Conservation (phyloP, 2,113 vertebrate species). For the Rhombomys opimus region DNA sequence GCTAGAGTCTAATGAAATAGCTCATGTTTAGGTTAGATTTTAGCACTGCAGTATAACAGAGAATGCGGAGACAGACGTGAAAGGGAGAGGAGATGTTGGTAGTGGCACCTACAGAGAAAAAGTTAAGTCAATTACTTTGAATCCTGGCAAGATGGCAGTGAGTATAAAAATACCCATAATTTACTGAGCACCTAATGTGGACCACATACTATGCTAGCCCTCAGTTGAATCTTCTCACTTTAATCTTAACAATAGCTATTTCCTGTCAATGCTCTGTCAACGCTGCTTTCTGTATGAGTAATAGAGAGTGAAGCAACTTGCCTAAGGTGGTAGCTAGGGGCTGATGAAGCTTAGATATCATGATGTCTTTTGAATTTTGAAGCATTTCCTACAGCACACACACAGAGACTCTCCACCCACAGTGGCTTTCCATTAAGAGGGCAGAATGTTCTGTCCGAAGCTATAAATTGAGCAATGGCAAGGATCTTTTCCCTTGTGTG, state of each 20-base stretch:
- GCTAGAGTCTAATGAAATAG: neutral
- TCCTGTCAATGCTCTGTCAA: neutral
- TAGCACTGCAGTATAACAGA: neutral
- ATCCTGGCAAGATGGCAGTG: neutral
- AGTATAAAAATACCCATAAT: neutral
- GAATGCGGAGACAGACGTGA: neutral
- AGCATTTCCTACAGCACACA: neutral
- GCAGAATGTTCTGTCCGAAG: neutral
- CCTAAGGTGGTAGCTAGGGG: neutral
- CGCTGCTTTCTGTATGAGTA: neutral
- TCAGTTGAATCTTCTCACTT: neutral
- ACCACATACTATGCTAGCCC: neutral
- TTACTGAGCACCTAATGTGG: neutral
- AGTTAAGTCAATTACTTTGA: neutral
- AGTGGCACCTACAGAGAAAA: neutral
- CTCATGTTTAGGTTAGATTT: neutral
- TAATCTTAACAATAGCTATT: neutral
- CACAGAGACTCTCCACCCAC: rapidly evolving
- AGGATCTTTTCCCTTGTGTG: neutral
- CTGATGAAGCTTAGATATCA: neutral
- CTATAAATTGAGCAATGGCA: neutral
- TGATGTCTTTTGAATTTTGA: neutral
- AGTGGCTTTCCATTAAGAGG: neutral
- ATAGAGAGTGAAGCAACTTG: neutral
- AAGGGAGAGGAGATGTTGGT: neutral